Conservation (phyloP, 2,888 invertebrate genomes). For the Terebella lapidaria region DNA sequence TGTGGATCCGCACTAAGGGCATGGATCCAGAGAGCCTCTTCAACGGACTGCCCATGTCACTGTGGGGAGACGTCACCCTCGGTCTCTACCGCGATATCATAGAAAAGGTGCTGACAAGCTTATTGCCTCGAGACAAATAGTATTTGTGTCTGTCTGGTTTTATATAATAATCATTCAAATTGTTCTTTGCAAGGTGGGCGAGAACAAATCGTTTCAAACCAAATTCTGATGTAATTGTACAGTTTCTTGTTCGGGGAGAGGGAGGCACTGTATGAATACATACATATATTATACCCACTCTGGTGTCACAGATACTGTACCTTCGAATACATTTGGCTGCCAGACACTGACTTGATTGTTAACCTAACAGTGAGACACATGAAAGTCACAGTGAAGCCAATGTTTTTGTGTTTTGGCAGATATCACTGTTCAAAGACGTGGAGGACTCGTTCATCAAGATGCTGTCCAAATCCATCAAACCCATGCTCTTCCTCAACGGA, state of each 20-base stretch:
- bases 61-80: constrained; percentile 25
- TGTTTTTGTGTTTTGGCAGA: no score
- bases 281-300: background rate
- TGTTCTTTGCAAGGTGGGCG: no score
- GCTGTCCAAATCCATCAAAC: constrained; percentile 22
- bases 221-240: no score
- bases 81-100: constrained; percentile 23
- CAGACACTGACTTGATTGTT: no score
- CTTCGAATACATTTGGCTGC: no score
- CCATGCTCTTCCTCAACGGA: constrained; percentile 21
- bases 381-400: no score
- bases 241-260: no score
- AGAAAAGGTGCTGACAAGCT: constrained; percentile 9
- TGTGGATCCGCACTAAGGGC: constrained; percentile 25
- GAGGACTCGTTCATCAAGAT: constrained; percentile 25
- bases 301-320: no score
- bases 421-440: constrained; percentile 22
- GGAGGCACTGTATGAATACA: background rate
- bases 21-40: constrained; percentile 24
- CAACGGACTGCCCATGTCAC: constrained; percentile 21
- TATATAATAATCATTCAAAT: background rate
- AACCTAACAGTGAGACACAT: no score
- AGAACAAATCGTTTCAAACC: no score
- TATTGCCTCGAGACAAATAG: background rate
- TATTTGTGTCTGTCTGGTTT: background rate